Base-by-base conservation (phyloP, 2,113 vertebrate species). In the Gallinago paraguaiae region DNA sequence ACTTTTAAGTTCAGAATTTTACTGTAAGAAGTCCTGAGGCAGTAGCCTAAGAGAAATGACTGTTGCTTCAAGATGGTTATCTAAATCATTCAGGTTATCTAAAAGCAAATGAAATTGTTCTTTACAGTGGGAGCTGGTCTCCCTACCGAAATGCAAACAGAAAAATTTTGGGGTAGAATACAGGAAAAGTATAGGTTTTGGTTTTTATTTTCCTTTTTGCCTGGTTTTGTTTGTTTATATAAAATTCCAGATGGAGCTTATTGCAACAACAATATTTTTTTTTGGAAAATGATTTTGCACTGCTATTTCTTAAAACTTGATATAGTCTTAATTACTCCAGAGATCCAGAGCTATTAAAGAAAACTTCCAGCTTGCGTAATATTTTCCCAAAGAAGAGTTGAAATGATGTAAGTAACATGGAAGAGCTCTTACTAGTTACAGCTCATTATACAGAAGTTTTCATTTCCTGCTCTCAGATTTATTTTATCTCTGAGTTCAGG, bases 21-120 rank as follows among this genome's bases (percentile, higher is more conserved):
- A 19, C n/a, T 33, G 51, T 28, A 64, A 82, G 71, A 75, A 9
- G 4, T 68, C 2, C 19, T n/a, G 15, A 65, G 17, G 13, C 1
- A 33, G 8, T 37, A 70, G 6, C 18, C 14, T 48, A 43, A 64
- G 8, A 88, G 30, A 90, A 91, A 24, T 17, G 3, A 53, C 28
- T 1, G 13, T 3, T 0, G 0, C 8, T 86, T 30, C 33, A 80
- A 86, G 77, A 76, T 5, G 0, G 1, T 48, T 48, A 63, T 28
- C 13, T 59, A 54, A 88, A 83, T 54, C 0, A 18, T 51, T 72
- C 41, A 35, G 20, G n/a, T 80, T 72, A 43, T 90, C 19, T 69
- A 51, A 39, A 80, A 81, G 13, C 1, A 83, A 91, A 86, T 63
- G 13, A 41, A 65, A 12, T 1, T 39, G 3, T 9, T 72, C 5